phyloP scores from a whole-genome alignment of 1,140 invertebrate species.

The Ceratitis capitata region DNA sequence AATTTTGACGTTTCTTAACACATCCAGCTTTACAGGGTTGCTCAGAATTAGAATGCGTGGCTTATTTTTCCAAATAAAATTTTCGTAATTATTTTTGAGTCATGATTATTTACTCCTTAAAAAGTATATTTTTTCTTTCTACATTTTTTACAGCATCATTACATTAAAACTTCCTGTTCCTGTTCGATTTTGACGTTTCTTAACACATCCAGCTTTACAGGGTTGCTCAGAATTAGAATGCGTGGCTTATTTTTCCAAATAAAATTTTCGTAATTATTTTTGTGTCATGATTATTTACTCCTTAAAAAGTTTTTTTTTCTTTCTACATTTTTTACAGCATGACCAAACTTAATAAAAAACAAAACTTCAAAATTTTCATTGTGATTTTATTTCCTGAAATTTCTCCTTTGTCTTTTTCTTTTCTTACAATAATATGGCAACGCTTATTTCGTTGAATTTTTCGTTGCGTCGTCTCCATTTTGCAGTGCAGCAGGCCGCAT shows the following conservation, averaged over 20 bases:
- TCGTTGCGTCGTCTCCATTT: slow-evolving; percentile 47
- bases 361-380: no score
- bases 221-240: neutral
- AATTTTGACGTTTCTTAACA: neutral
- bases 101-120: no score
- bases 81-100: neutral
- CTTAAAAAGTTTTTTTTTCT: no score
- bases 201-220: neutral
- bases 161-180: neutral
- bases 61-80: no score
- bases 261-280: no score
- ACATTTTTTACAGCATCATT: no score
- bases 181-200: neutral
- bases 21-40: neutral
- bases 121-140: no score
- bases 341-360: neutral
- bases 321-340: no score
- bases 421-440: neutral
- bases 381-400: neutral
- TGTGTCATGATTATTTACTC: no score
- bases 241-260: no score
- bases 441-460: slow-evolving; percentile 41
- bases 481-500: slow-evolving; percentile 43
- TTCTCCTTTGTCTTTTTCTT: neutral
- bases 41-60: no score